These are phyloP conservation scores for Cheilosia vulpina DNA, from an alignment of 2,888 invertebrate species.

Conservation along the genomic window DNA sequence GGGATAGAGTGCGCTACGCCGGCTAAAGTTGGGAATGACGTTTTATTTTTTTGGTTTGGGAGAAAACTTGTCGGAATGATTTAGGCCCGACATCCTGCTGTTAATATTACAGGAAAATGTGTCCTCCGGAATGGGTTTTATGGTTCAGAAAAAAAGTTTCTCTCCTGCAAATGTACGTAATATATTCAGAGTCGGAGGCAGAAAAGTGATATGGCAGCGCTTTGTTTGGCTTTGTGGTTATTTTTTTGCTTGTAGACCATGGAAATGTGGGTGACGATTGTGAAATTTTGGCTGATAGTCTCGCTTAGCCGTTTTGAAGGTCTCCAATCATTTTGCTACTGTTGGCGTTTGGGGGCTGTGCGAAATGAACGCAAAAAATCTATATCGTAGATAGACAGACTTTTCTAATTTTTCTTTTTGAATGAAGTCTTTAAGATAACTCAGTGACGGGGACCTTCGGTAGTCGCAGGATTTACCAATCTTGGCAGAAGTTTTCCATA, in stretches of 20 bases:
- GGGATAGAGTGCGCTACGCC: slow-evolving; percentile 20
- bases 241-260: background rate
- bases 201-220: background rate
- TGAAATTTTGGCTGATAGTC: too few relatives aligned
- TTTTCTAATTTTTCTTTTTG: too few relatives aligned
- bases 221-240: background rate
- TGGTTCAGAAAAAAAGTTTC: slow-evolving; percentile 18
- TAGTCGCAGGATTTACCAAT: too few relatives aligned
- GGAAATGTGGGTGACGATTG: too few relatives aligned
- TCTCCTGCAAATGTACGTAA: background rate
- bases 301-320: too few relatives aligned
- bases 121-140: slow-evolving; percentile 36
- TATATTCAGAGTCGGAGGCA: background rate
- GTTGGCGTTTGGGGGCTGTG: too few relatives aligned
- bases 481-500: too few relatives aligned
- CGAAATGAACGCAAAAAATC: too few relatives aligned
- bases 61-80: slow-evolving; percentile 52
- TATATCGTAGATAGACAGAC: too few relatives aligned
- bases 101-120: slow-evolving; percentile 32
- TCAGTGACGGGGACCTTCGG: too few relatives aligned
- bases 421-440: too few relatives aligned
- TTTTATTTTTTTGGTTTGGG: slow-evolving; percentile 1
- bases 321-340: too few relatives aligned
- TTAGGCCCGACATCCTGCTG: slow-evolving; percentile 49
- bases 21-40: slow-evolving; percentile 29